Percentiles rank a stretch among this genome's conserved stretches.
Evolutionary conservation across 2,888 invertebrate species (phyloP).

Genomic region (Lysandra bellargus): DNA sequence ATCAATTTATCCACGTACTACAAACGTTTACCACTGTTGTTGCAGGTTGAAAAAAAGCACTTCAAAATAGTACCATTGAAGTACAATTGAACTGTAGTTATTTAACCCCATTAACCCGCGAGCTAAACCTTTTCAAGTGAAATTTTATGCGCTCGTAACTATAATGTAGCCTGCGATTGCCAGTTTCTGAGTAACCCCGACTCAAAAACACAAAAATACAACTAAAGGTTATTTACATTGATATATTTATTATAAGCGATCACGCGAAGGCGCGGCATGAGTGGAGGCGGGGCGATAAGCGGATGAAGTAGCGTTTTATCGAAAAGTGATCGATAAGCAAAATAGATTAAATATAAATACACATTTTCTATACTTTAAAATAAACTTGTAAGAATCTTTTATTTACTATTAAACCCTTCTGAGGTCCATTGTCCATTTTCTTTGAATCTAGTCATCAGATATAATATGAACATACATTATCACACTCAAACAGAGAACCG

Average conservation of each 20-base stretch:
- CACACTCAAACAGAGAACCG: too few species aligned
- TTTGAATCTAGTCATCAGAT: too few species aligned
- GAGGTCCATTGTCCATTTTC: too few species aligned
- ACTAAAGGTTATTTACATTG: constrained; percentile 23
- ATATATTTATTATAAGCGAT: constrained; percentile 26
- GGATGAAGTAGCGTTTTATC: background rate
- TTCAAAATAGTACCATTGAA: background rate
- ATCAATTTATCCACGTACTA: background rate
- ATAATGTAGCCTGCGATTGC: background rate
- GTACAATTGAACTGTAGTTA: background rate
- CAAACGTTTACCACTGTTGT: too few species aligned
- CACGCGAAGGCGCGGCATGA: constrained; percentile 1
- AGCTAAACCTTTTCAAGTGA: background rate
- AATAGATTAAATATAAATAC: background rate
- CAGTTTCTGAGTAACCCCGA: constrained; percentile 11
- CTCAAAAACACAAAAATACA: constrained; percentile 25
- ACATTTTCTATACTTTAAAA: too few species aligned
- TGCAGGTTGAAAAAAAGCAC: background rate
- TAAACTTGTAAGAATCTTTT: too few species aligned
- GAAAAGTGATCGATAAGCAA: background rate
- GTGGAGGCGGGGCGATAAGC: constrained; percentile 13
- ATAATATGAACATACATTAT: too few species aligned
- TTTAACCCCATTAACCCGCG: constrained; percentile 1
- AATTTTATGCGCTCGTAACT: background rate
- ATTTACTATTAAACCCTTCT: too few species aligned